These are phyloP conservation scores for Clytia hemisphaerica DNA, from an alignment of 30 jellyfish, hydroid and myxozoan species.

Conservation along the genomic window DNA sequence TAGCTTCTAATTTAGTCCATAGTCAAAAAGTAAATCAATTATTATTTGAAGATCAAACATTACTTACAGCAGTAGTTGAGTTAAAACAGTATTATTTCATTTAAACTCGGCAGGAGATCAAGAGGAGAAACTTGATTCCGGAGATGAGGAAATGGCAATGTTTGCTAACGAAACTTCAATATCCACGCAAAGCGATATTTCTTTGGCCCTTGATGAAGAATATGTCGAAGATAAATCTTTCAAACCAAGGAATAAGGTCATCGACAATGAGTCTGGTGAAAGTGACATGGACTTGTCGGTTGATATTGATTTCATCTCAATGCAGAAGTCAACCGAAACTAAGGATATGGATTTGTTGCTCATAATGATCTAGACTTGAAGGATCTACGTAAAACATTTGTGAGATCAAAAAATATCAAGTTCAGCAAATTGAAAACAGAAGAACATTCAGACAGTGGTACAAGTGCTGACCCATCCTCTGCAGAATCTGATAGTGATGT, in stretches of 20 bases:
- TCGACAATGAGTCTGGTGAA: too few relatives aligned
- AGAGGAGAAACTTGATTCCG: background rate
- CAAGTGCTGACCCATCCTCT: background rate
- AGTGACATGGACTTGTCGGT: conserved; percentile 1
- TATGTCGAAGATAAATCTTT: background rate
- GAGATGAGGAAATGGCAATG: conserved; percentile 12
- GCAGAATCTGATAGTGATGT: too few relatives aligned
- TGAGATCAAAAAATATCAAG: background rate
- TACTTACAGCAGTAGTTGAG: too few relatives aligned
- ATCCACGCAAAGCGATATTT: background rate
- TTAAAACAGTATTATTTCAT: too few relatives aligned
- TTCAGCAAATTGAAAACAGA: conserved; percentile 10
- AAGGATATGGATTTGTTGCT: background rate
- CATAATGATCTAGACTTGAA: conserved; percentile 18
- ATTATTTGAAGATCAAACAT: too few relatives aligned
- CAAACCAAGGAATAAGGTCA: too few relatives aligned
- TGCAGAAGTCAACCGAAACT: background rate
- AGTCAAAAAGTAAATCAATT: too few relatives aligned
- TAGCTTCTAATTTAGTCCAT: too few relatives aligned
- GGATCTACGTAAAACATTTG: conserved; percentile 3
- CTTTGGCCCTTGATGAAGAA: background rate
- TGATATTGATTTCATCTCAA: conserved; percentile 5
- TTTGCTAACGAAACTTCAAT: background rate
- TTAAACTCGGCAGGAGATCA: too few relatives aligned
- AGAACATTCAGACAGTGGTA: conserved; percentile 7